Evolutionary conservation across 2,888 invertebrate genomes (phyloP), one percentile per base, ranked within the genome.

Genomic region (Caenorhabditis angaria): DNA sequence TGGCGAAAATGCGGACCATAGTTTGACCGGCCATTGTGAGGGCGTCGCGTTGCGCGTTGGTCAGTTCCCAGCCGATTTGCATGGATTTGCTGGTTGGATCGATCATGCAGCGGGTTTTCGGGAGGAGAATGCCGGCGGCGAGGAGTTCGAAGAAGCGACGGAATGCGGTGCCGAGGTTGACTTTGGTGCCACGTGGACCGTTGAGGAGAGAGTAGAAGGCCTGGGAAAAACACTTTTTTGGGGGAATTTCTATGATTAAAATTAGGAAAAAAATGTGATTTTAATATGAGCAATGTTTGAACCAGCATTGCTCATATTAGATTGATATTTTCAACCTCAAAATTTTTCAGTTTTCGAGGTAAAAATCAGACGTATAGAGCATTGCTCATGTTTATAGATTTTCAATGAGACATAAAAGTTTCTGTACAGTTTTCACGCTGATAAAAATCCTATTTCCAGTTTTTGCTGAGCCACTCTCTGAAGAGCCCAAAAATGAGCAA

Each of bases 331-430:
- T n/a, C n/a, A n/a, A n/a, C n/a, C n/a, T n/a, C n/a, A n/a, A n/a
- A n/a, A n/a, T n/a, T n/a, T n/a, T n/a, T n/a, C n/a, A n/a, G n/a
- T n/a, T n/a, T n/a, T n/a, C n/a, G n/a, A n/a, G n/a, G n/a, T n/a
- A n/a, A n/a, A n/a, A n/a, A n/a, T n/a, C n/a, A n/a, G 65, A 61
- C 84, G 97, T 90, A 51, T 97, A 91, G 90, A 97, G 97, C 41
- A 97, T 90, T 92, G 96, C 94, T 97, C 97, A 99, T 0, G 96
- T 94, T 0, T 94, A 94, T 10, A 99, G 90, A 0, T 95, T 93
- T 71, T 93, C 92, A 70, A 97, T 92, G 0, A 96, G 96, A 75
- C 93, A 92, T 89, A 95, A 97, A 20, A 97, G 91, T 61, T 91
- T 91, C 82, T 94, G 92, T 85, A 97, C 91, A 90, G 97, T 97